phyloP scores from a whole-genome alignment of 2,113 vertebrate genomes.

The Mixornis gularis region DNA sequence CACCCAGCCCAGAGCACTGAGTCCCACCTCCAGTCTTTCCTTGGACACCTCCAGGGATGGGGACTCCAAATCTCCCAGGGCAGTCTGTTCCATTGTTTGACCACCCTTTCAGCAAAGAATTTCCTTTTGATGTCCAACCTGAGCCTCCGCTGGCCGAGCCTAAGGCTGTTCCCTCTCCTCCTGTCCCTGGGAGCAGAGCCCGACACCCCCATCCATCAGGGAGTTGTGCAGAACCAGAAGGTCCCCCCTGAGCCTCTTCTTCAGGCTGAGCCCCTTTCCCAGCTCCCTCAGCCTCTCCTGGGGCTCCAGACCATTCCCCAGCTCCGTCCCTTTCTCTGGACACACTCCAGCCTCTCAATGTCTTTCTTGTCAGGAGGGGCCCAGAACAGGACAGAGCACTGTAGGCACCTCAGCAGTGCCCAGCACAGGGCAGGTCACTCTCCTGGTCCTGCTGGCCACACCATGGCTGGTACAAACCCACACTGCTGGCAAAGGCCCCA shows the following conservation, averaged over 20 bases:
- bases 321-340: accelerated
- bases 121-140: not conserved
- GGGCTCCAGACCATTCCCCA: accelerated
- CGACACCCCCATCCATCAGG: accelerated
- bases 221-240: not conserved
- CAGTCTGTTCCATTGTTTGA: not conserved
- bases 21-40: accelerated
- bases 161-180: accelerated
- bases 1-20: not conserved
- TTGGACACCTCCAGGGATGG: not conserved
- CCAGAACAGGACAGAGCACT: not conserved
- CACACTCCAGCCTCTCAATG: accelerated
- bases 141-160: not conserved
- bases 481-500: not conserved
- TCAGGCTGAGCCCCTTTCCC: not conserved
- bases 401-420: not conserved
- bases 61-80: not conserved
- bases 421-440: not conserved
- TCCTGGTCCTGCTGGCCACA: not conserved
- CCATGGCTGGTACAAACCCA: not conserved
- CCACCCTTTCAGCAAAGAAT: not conserved
- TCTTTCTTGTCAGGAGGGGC: too few species aligned
- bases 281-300: not conserved
- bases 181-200: not conserved
- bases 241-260: not conserved